Evolutionary conservation across 2,113 vertebrate species (phyloP), one percentile per base, ranked within the genome.

Genomic region (Takifugu flavidus): DNA sequence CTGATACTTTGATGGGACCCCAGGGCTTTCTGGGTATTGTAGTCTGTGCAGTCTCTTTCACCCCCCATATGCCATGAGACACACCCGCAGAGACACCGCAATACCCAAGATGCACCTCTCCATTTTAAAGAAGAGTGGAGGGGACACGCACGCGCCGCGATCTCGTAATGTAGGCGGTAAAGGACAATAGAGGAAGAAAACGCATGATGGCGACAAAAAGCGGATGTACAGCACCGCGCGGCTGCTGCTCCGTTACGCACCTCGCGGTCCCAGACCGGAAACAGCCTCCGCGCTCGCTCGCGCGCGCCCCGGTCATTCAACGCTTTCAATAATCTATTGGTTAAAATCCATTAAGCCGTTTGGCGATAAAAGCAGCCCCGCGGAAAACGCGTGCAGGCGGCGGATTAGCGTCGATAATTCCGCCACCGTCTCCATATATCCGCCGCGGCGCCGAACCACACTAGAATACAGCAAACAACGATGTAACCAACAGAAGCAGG

Each of bases 161-260:
- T 74, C 82, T 75, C 78, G 77, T 82, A 86, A 77, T 78, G 79
- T 78, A 84, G 75, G 72, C 65, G 62, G 67, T 27, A 53, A 74
- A 82, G 85, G 87, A 89, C 88, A 89, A 90, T 87, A 86, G 86
- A 84, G 85, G 85, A 84, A 78, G 72, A 76, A 78, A 84, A 87
- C 86, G 86, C 83, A 81, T 84, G 86, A 82, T 82, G 56, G 12
- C 71, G 70, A 67, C 58, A 4, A 27, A 25, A 44, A 11, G 13
- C 31, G 14, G 57, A 34, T 51, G 62, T 6, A 29, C 13, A 5
- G 42, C 62, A 5, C 15, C 54, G 45, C 53, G 13, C 45, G 5
- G 5, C 47, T 44, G 45, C 51, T 26, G 39, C 29, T 49, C 8
- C n/a, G n/a, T n/a, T 14, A 52, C 43, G 25, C 28, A 25, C 8